Evolutionary conservation across 2,888 invertebrate species (phyloP), one percentile per base, ranked within the genome.

Genomic region (Diarsia dahlii): DNA sequence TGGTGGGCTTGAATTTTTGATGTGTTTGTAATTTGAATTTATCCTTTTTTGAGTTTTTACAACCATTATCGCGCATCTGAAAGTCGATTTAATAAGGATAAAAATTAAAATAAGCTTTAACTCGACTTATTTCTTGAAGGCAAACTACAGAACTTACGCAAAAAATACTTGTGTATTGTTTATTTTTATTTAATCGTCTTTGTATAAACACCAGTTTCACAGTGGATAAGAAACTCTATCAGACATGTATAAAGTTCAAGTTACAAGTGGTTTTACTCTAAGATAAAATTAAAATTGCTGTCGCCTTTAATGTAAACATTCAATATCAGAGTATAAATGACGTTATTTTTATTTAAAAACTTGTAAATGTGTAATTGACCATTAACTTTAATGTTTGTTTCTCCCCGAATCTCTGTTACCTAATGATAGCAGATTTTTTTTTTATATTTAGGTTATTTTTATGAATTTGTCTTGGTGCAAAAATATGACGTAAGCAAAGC

Each of bases 231-330:
- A 48, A 28, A 56, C 50, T 56, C 34, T 80, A 52, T 39, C 12
- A 23, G 0, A 58, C 28, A 15, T 3, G 0, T 12, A 52, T 68
- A 64, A 48, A 67, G 52, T 48, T 60, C 8, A 81, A 67, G 46
- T 12, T 63, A 28, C 5, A 58, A 56, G 50, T 56, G 56, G 69
- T 72, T 77, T 28, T 71, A 64, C 64, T 76, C n/a, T 48, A n/a
- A 71, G 71, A 81, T 81, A 76, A 80, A 34, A 13, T 10, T 5
- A 76, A 80, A 34, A 13, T 10, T 5, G 1, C 6, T 28, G 15
- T 15, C 6, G 13, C 10, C 13, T 48, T 9, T 23, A 66, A 48
- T 69, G 28, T 48, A 78, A 78, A 76, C 39, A 68, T 48, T 39
- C 2, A 20, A 8, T 65, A 65, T 48, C 76, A 39, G 13, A 50